Conservation (phyloP, 2,113 vertebrate genomes). For the Semicossyphus pulcher region DNA sequence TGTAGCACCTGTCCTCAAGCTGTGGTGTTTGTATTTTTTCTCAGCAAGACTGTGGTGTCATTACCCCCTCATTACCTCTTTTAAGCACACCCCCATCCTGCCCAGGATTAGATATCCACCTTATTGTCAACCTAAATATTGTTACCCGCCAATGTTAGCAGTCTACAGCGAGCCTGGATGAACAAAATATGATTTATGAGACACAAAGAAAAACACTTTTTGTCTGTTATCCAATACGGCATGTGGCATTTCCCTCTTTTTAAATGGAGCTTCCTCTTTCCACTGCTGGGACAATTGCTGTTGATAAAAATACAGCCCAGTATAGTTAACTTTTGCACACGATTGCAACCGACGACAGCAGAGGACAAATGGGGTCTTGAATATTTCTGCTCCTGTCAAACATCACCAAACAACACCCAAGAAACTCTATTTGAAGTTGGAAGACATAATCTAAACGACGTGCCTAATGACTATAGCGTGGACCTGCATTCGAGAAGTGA, state of each 20-base stretch:
- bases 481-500: constrained; percentile 15
- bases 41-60: constrained; percentile 27
- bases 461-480: constrained; percentile 19
- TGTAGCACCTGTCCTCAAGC: constrained; percentile 33
- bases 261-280: constrained; percentile 32
- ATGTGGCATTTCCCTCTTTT: constrained; percentile 41
- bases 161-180: not conserved
- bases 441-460: constrained; percentile 30
- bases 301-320: constrained; percentile 21
- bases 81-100: constrained; percentile 1
- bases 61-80: not conserved
- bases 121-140: constrained; percentile 25
- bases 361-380: constrained; percentile 40
- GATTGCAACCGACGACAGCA: constrained; percentile 3
- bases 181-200: constrained; percentile 11
- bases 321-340: constrained; percentile 10
- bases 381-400: constrained; percentile 36
- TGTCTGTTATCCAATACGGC: constrained; percentile 27
- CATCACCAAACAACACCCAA: constrained; percentile 13
- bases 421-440: too few relatives aligned
- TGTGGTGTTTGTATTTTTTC: constrained; percentile 49
- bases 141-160: not conserved
- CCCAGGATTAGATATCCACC: constrained; percentile 22
- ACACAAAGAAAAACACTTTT: constrained; percentile 14
- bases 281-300: constrained; percentile 7